Evolutionary conservation across 2,888 invertebrate species (phyloP), one percentile per base, ranked within the genome.

Genomic region (Autographa gamma): DNA sequence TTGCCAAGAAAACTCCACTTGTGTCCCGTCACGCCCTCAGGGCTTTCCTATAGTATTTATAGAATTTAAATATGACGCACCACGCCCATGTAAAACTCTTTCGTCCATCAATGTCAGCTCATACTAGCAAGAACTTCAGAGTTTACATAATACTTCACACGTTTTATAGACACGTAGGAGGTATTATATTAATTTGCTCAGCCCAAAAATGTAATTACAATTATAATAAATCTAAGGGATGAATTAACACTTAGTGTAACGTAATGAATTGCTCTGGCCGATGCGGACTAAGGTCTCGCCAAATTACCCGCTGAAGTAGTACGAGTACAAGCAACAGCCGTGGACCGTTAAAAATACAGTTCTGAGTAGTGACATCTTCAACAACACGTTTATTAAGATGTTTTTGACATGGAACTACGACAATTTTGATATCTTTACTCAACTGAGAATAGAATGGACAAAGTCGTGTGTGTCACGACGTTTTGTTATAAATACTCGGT

Each of bases 401-500:
- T 68, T 64, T 71, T 66, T 7, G 59, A 66, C 59, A 56, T 52
- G 60, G 52, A 66, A 65, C 60, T 63, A 81, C 60, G 52, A 73
- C 63, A 52, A 65, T 72, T 74, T 65, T 81, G 73, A 66, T 73
- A 66, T 84, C 81, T 84, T 70, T 79, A 80, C 77, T 81, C 77
- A 78, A 84, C 85, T 83, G 86, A 86, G 82, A 91, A 92, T 92
- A 92, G 86, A 83, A 58, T 80, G 79, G 84, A 83, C 82, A 87
- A 86, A 66, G 85, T 87, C 82, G 81, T 85, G 88, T 86, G 79
- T 92, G 91, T 92, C 91, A 90, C 88, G 86, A 77, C 83, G 83
- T 87, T 89, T 86, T 82, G 84, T 90, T 93, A 92, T 90, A 94
- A 93, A 93, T 93, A 93, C 85, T 80, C 89, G 82, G 88, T 89